These are phyloP conservation scores for Drosophila nigromelanica DNA, from an alignment of 1,140 invertebrate genomes.

Conservation along the genomic window DNA sequence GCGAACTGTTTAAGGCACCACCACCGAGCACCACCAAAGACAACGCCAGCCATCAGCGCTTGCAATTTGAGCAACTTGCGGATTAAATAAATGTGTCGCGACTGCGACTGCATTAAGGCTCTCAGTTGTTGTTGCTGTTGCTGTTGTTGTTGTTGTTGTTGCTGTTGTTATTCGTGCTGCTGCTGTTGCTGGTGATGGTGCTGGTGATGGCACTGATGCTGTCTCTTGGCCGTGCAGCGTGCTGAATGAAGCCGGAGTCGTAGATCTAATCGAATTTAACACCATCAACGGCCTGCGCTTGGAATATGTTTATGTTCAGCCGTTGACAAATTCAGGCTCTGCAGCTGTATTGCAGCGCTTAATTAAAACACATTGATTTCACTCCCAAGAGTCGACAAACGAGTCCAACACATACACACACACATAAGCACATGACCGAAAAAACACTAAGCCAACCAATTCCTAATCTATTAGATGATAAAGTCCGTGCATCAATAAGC, in stretches of 20 bases:
- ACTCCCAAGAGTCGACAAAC: not conserved
- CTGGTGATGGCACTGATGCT: conserved; percentile 1
- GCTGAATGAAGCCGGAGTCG: conserved; percentile 53
- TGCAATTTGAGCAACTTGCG: conserved; percentile 73
- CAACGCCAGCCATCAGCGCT: conserved; percentile 43
- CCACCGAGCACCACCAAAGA: conserved; percentile 35
- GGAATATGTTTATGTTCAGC: conserved; percentile 23
- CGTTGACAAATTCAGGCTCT: conserved; percentile 64
- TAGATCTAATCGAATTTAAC: conserved; percentile 74
- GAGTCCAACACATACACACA: not conserved
- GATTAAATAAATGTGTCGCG: conserved; percentile 80
- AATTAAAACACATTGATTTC: conserved; percentile 42
- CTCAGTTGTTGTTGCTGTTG: conserved; percentile 6
- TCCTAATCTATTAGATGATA: conserved; percentile 13
- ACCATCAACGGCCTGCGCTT: conserved; percentile 55
- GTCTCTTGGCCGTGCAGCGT: conserved; percentile 4
- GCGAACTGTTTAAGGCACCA: conserved; percentile 37
- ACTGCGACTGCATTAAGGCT: conserved; percentile 48
- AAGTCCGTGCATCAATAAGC: conserved; percentile 16
- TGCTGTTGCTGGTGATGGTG: conserved; percentile 9
- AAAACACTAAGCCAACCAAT: not conserved
- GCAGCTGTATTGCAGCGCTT: conserved; percentile 11
- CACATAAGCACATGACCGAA: too few species aligned
- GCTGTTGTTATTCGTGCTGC: conserved; percentile 6
- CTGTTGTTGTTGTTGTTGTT: not conserved